Conservation (phyloP, 2,888 invertebrate genomes). For the Ophioninae sp. region DNA sequence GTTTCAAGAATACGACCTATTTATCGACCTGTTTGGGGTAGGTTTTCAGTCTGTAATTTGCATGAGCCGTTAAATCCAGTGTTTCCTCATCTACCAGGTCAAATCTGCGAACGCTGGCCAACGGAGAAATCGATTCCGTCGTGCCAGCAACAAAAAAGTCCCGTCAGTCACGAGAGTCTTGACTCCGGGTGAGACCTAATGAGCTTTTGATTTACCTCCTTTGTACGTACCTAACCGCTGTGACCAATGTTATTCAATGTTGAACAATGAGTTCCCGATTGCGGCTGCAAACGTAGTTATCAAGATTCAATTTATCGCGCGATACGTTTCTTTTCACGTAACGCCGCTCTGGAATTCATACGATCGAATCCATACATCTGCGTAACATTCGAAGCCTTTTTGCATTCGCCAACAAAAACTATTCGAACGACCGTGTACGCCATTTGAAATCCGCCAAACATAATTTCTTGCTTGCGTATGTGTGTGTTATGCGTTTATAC, state of each 20-base stretch:
- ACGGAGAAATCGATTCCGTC: slow-evolving; percentile 47
- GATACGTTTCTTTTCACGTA: slow-evolving; percentile 32
- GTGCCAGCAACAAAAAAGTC: slow-evolving; percentile 9
- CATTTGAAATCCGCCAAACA: slow-evolving; percentile 21
- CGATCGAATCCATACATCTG: slow-evolving; percentile 31
- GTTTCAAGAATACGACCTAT: neutral
- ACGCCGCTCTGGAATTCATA: slow-evolving; percentile 12
- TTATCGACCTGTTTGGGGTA: too few species aligned
- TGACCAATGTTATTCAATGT: slow-evolving; percentile 14
- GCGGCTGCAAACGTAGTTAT: slow-evolving; percentile 32
- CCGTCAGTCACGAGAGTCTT: slow-evolving; percentile 60
- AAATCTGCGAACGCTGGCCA: slow-evolving; percentile 30
- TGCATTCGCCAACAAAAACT: slow-evolving; percentile 38
- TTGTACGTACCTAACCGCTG: slow-evolving; percentile 9
- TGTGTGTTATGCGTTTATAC: neutral
- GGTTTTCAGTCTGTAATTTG: neutral
- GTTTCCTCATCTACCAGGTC: slow-evolving; percentile 9
- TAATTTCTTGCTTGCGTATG: neutral
- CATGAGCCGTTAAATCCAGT: neutral
- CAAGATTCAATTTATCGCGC: slow-evolving; percentile 44
- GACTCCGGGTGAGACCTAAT: slow-evolving; percentile 58
- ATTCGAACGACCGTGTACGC: neutral
- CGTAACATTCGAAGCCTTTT: slow-evolving; percentile 40
- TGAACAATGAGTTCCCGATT: slow-evolving; percentile 46
- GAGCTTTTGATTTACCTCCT: slow-evolving; percentile 63